Evolutionary conservation across 2,113 vertebrate genomes (phyloP), one percentile per base, ranked within the genome.

Genomic region (Channa argus): DNA sequence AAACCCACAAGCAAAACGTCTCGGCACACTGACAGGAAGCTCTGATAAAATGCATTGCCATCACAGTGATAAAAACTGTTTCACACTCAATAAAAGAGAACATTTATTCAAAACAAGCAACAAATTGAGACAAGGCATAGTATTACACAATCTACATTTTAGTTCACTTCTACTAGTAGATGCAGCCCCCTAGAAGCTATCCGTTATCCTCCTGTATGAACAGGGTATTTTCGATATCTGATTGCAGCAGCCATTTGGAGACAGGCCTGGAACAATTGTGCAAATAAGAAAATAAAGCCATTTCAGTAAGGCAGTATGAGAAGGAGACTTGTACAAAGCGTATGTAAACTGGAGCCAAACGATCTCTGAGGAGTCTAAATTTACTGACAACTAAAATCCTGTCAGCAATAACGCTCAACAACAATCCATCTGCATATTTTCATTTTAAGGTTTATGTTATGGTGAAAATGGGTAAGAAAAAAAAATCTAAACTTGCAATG

Each of bases 1-100:
- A 97, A 91, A 80, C 96, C 95, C 37, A 98, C 92, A 63, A 96
- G 95, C 38, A 97, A 60, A 50, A 95, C 86, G 8, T 98, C 96
- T 68, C 94, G 94, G 75, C 94, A 95, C 10, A 96, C 90, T 0
- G 86, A 80, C 83, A 98, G 86, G 86, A 95, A 97, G 47, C 80
- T 91, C 97, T 99, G 92, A 6, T 67, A 65, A 71, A 90, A 46
- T 54, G 5, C 24, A 74, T 45, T 43, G 58, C 3, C 3, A 5
- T 39, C 36, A 74, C 0, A 2, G 50, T 14, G 44, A 56, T 65
- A 11, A 65, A 58, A 56, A 53, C 49, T 0, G 0, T 51, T n/a
- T 49, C 5, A 46, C 13, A 24, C 24, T 24, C 24, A 24, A 24
- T 24, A 47, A 63, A 70, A 39, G 9, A 37, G 37, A 45, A 43